phyloP scores from a whole-genome alignment of 2,113 vertebrate species.

The Chlorodrepanis virens region DNA sequence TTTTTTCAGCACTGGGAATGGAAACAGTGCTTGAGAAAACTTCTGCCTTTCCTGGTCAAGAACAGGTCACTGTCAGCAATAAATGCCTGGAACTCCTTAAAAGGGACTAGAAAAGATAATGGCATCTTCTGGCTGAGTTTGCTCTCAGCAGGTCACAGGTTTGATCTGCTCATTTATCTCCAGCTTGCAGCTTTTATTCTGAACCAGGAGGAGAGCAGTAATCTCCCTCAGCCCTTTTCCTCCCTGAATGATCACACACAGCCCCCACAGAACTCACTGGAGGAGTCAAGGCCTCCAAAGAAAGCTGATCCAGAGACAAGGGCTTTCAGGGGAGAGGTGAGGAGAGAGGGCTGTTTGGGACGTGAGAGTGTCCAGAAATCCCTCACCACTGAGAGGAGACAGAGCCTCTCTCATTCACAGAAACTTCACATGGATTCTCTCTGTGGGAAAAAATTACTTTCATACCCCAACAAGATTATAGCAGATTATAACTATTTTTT shows the following conservation, averaged over 20 bases:
- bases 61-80: background rate
- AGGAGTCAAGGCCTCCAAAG: background rate
- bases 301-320: background rate
- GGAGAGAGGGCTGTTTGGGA: background rate
- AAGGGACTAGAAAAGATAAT: background rate
- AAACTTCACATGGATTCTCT: background rate
- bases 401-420: background rate
- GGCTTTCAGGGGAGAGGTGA: background rate
- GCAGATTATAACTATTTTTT: background rate
- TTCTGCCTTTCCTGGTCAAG: background rate
- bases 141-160: background rate
- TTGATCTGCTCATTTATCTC: background rate
- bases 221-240: background rate
- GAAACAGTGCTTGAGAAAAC: background rate
- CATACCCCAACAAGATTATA: constrained; percentile 3
- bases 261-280: rapidly evolving
- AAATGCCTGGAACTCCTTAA: background rate
- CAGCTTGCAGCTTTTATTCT: background rate
- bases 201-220: background rate
- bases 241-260: background rate
- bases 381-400: background rate
- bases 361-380: background rate
- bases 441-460: background rate
- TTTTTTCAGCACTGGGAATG: background rate
- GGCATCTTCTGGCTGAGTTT: background rate